Evolutionary conservation across 2,888 invertebrate species (phyloP), one percentile per base, ranked within the genome.

Genomic region (Sycophila texana): DNA sequence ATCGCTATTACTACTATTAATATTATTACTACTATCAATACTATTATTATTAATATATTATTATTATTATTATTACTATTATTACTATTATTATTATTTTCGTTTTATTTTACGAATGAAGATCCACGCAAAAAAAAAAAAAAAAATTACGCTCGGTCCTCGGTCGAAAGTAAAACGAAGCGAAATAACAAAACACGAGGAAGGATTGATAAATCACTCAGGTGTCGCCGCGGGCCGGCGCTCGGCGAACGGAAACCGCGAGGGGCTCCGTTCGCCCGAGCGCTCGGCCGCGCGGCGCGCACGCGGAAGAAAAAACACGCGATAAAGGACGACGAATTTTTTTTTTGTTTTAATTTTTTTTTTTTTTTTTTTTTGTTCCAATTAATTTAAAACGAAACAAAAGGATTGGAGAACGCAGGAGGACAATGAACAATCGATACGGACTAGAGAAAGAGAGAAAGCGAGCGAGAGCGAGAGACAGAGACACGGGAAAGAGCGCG

Each of bases 111-210:
- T 14, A 20, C 39, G 58, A 66, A 39, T 51, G 18, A 63, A 76
- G 30, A 70, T 73, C 58, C 22, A 39, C 66, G 67, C 39, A 39
- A 39, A 39, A 39, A 10, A 39, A 74, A n/a, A 30, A 30, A 30
- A 30, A 39, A 74, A 79, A 78, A 73, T 79, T 73, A 74, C 71
- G 72, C 55, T 81, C 82, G 79, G 79, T 75, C 74, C 81, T 82
- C 80, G 80, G 77, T 80, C 60, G 49, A 71, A 68, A 39, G 67
- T 66, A 67, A 79, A 39, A 60, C 20, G 53, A 70, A 79, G 14
- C 60, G 61, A 73, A 67, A 65, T 20, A 65, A 22, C 55, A 66
- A 71, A 73, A 53, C 47, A 61, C 5, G 47, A 72, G 72, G 77
- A 78, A 77, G 77, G 80, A 77, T 74, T 77, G 75, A 81, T 78